Percentiles rank a stretch among this genome's conserved stretches.
Evolutionary conservation across 2,113 vertebrate genomes (phyloP).

Genomic region (Corydoras sp.): DNA sequence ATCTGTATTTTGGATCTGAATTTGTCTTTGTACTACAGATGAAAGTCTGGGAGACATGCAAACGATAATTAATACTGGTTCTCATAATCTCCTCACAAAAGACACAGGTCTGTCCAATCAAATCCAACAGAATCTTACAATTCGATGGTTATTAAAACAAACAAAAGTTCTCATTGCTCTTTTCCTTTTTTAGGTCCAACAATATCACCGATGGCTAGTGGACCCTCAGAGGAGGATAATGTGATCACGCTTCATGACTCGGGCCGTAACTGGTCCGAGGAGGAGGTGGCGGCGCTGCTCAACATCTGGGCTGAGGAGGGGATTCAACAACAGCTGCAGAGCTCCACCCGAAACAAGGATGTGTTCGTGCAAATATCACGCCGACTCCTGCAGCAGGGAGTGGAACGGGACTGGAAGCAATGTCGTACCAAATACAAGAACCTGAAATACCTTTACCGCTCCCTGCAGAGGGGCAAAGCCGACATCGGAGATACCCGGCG

Average conservation of each 20-base stretch:
- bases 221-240: conserved; percentile 61
- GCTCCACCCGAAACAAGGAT: conserved; percentile 80
- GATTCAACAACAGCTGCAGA: conserved; percentile 77
- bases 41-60: conserved; percentile 44
- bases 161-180: background rate
- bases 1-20: background rate
- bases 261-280: conserved; percentile 80
- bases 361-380: conserved; percentile 81
- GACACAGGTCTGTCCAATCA: conserved; percentile 23
- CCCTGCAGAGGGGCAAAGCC: conserved; percentile 72
- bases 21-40: conserved; percentile 20
- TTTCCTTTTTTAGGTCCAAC: conserved; percentile 36
- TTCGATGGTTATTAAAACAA: background rate
- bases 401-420: conserved; percentile 85
- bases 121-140: too few relatives aligned
- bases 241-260: conserved; percentile 72
- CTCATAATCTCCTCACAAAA: conserved; percentile 29
- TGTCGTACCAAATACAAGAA: conserved; percentile 85
- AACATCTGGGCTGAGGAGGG: conserved; percentile 77
- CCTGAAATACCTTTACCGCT: conserved; percentile 82
- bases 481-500: conserved; percentile 63
- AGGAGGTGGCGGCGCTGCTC: conserved; percentile 76
- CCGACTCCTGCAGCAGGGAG: conserved; percentile 71
- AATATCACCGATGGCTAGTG: conserved; percentile 35
- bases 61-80: conserved; percentile 36